Evolutionary conservation across 2,888 invertebrate genomes (phyloP).

Genomic region (Cylindroiulus punctatus): DNA sequence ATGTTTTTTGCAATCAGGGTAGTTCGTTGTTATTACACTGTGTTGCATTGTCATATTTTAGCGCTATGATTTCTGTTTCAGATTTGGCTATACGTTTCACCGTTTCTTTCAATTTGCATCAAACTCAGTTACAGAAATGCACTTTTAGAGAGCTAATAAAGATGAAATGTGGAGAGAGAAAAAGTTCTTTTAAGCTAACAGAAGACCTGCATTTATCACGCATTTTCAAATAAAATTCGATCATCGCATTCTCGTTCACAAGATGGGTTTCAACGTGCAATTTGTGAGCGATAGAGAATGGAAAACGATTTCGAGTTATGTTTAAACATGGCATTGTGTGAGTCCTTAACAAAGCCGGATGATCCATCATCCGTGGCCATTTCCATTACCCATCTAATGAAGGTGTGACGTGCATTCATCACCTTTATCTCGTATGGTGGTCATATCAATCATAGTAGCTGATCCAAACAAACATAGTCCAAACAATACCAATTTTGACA

Average conservation of each 20-base stretch:
- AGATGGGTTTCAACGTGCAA: neutral
- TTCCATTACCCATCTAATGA: neutral
- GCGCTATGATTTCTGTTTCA: too few species aligned
- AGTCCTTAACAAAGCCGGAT: neutral
- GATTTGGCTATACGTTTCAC: too few species aligned
- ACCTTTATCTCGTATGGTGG: neutral
- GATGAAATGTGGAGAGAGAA: neutral
- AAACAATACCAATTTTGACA: neutral
- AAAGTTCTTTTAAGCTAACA: neutral
- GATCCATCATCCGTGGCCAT: conserved; percentile 29
- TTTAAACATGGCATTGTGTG: neutral
- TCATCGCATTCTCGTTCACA: neutral
- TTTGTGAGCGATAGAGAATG: neutral
- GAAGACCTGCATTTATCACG: neutral
- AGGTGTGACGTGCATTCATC: neutral
- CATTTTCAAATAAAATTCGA: neutral
- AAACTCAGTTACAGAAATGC: too few species aligned
- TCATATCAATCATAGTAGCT: neutral
- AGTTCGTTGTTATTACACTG: too few species aligned
- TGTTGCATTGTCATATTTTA: too few species aligned
- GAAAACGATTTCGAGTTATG: neutral
- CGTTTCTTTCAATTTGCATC: too few species aligned
- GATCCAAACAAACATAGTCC: neutral
- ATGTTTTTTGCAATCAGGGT: too few species aligned
- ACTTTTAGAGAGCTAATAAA: too few species aligned